Conservation (phyloP, 2,888 invertebrate genomes). For the Nomada ruficornis region DNA sequence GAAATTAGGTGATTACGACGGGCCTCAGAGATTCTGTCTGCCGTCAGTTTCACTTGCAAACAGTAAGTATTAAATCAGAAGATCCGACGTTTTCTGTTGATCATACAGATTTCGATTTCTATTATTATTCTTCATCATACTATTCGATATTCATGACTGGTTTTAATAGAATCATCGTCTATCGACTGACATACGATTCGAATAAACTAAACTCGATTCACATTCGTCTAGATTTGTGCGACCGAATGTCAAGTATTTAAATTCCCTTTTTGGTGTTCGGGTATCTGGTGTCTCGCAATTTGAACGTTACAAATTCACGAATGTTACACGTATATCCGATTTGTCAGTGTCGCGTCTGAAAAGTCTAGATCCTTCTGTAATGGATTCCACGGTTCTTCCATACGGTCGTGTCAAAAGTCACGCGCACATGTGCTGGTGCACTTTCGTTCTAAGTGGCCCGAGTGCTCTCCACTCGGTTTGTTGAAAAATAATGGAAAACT, state of each 20-base stretch:
- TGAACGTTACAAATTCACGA: neutral
- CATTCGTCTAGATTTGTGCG: neutral
- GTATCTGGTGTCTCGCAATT: neutral
- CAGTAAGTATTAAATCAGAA: neutral
- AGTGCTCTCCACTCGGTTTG: neutral
- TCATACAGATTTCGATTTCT: neutral
- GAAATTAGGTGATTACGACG: too few species aligned
- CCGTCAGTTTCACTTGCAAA: neutral
- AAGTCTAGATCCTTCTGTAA: constrained; percentile 6
- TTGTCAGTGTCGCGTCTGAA: constrained; percentile 15
- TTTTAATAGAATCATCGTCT: neutral
- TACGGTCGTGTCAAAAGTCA: neutral
- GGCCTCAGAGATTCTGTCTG: neutral
- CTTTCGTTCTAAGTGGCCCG: neutral
- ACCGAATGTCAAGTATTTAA: neutral
- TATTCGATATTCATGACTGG: neutral
- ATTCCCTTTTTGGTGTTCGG: neutral
- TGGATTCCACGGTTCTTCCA: neutral
- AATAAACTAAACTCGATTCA: constrained; percentile 2
- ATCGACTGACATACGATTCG: neutral
- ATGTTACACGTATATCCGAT: neutral
- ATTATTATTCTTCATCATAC: neutral
- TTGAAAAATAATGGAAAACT: neutral
- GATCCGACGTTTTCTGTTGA: neutral
- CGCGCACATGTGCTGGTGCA: neutral